These are phyloP conservation scores for Tinea trinotella DNA, from an alignment of 2,888 invertebrate species.

Conservation along the genomic window DNA sequence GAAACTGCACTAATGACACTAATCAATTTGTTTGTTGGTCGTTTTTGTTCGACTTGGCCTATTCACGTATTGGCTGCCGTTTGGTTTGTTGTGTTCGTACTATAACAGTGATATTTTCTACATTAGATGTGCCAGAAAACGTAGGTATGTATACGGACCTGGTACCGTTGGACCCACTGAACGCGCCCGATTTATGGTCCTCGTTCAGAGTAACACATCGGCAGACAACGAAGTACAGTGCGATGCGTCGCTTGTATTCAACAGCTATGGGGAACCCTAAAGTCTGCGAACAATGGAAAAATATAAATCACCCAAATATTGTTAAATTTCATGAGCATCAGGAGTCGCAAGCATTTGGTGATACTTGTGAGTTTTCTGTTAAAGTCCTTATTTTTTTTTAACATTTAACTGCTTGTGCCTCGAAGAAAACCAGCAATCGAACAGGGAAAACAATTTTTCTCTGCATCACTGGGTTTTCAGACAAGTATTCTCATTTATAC, in stretches of 20 bases:
- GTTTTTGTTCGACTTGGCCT: no score
- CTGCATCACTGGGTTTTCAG: no score
- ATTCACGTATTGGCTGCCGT: no score
- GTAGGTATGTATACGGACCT: constrained; percentile 93
- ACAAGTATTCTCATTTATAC: no score
- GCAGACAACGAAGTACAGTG: constrained; percentile 88
- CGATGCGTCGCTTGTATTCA: constrained; percentile 90
- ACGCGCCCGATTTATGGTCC: constrained; percentile 81
- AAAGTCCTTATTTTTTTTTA: no score
- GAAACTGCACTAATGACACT: no score
- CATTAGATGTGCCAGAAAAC: constrained; percentile 78
- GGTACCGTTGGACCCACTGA: constrained; percentile 82
- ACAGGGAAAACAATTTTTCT: no score
- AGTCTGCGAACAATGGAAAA: constrained; percentile 96
- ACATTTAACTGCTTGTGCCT: no score
- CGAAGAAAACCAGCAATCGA: no score
- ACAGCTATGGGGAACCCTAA: constrained; percentile 85
- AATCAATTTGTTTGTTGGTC: no score
- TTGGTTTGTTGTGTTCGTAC: no score
- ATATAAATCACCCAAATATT: constrained; percentile 94
- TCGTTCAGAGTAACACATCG: constrained; percentile 92
- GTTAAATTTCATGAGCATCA: constrained; percentile 94
- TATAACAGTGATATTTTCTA: no score
- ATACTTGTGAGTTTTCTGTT: constrained; percentile 83
- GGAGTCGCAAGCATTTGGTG: constrained; percentile 95